Conservation (phyloP, 2,113 vertebrate species). For the Tympanuchus pallidicinctus region DNA sequence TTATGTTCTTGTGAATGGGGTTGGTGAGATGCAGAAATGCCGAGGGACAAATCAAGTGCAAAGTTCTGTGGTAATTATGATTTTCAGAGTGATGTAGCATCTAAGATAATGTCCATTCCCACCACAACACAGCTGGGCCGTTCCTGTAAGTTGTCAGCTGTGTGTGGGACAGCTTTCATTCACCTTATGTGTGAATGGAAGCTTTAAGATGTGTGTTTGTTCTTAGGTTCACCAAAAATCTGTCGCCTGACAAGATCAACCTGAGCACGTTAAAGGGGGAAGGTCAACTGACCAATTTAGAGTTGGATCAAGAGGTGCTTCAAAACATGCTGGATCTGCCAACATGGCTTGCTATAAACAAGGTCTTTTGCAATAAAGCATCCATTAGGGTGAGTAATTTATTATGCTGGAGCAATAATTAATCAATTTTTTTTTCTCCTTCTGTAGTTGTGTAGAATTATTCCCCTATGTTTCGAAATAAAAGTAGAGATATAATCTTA, state of each 20-base stretch:
- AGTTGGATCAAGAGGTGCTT: constrained; percentile 97
- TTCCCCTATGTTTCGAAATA: background rate
- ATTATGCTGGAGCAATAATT: background rate
- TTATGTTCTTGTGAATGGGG: background rate
- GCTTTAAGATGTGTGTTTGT: background rate
- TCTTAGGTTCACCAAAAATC: constrained; percentile 97
- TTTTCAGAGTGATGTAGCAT: background rate
- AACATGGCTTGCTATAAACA: constrained; percentile 98
- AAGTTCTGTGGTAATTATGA: background rate
- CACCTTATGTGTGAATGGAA: background rate
- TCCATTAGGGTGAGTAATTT: constrained; percentile 90
- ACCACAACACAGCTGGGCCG: background rate
- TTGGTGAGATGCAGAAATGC: background rate
- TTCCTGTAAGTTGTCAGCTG: background rate
- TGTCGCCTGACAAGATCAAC: constrained; percentile 99
- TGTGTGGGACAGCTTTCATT: background rate
- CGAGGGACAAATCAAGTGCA: background rate
- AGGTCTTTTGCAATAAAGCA: constrained; percentile 97
- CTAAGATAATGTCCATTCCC: background rate
- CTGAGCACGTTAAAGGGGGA: constrained; percentile 97
- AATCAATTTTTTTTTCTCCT: background rate
- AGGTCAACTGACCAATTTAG: constrained; percentile 97
- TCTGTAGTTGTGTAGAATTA: background rate
- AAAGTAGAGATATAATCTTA: background rate
- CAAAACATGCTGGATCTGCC: constrained; percentile 98